Conservation (phyloP, 2,797 vertebrate species). For the Enteromius radiatus region DNA sequence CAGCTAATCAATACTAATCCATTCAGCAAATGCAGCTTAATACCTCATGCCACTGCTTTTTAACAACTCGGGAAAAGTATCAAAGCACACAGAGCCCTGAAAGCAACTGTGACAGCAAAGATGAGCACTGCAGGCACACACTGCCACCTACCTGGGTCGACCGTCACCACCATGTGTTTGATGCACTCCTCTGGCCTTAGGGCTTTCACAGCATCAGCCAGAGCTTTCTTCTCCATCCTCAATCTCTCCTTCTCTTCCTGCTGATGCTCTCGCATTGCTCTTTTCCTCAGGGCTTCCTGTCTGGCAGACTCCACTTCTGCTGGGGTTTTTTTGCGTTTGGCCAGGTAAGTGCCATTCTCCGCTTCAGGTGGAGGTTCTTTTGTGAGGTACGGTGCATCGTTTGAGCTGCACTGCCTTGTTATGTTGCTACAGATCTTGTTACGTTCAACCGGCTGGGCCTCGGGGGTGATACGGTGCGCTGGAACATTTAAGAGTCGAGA, state of each 20-base stretch:
- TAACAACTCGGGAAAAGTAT: constrained; percentile 45
- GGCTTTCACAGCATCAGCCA: constrained; percentile 75
- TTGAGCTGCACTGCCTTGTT: constrained; percentile 11
- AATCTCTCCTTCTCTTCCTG: constrained; percentile 70
- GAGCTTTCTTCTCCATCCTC: constrained; percentile 72
- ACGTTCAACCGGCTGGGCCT: constrained; percentile 5
- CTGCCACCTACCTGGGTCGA: constrained; percentile 84
- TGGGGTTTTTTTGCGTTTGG: constrained; percentile 62
- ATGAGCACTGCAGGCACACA: constrained; percentile 14
- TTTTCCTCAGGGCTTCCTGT: constrained; percentile 66
- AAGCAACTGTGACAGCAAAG: constrained; percentile 19
- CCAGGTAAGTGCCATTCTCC: constrained; percentile 31
- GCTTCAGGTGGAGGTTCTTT: constrained; percentile 23
- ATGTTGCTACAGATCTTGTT: constrained; percentile 11
- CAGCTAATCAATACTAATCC: constrained; percentile 48
- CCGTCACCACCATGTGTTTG: constrained; percentile 82
- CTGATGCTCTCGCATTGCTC: constrained; percentile 63
- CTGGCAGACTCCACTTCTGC: constrained; percentile 64
- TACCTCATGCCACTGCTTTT: constrained; percentile 43
- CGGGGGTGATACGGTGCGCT: not conserved
- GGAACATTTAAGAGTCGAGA: constrained; percentile 5
- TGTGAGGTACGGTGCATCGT: not conserved
- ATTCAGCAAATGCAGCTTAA: constrained; percentile 42
- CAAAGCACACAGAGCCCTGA: constrained; percentile 26
- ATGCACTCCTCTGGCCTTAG: constrained; percentile 86